Evolutionary conservation across 2,888 invertebrate species (phyloP), one percentile per base, ranked within the genome.

Genomic region (Rhaphigaster nebulosa): DNA sequence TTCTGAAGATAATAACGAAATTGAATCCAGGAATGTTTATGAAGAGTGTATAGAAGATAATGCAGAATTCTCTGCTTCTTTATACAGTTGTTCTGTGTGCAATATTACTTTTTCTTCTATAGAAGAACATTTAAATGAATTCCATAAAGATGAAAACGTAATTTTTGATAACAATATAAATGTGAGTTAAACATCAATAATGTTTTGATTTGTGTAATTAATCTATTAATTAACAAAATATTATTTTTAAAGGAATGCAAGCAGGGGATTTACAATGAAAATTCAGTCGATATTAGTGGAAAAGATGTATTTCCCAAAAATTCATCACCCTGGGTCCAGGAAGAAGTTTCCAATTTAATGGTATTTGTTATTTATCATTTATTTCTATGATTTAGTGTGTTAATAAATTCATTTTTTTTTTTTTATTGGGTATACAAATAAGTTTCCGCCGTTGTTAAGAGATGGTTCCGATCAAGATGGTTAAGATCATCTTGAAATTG

Each of bases 101-200:
- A 52, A 90, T 56, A 90, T 90, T 52, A 90, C 90, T 52, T 90
- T 90, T 60, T 70, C 56, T 52, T 90, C 90, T 23, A 41, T 90
- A 29, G 45, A 88, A 89, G 89, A 89, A 29, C 91, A 91, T 60
- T 56, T 91, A 29, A 88, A 84, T 54, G 76, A 91, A 84, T 89
- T 89, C 52, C 91, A 91, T 84, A 70, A 89, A 87, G 89, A 91
- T 89, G 88, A 91, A 84, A 88, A 80, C 56, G 89, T 91, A 34
- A 29, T 91, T 65, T 84, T 90, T 34, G 90, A 90, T 90, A 20
- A n/a, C 20, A 60, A 89, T 70, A 34, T 45, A 26, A 70, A 34
- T 50, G 70, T 70, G 60, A 70, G 60, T 26, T 26, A 6, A 56
- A 70, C 13, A 84, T 45, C n/a, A n/a, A 45, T 13, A 45, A 45